Conservation (phyloP, 2,888 invertebrate genomes). For the Macaria notata region DNA sequence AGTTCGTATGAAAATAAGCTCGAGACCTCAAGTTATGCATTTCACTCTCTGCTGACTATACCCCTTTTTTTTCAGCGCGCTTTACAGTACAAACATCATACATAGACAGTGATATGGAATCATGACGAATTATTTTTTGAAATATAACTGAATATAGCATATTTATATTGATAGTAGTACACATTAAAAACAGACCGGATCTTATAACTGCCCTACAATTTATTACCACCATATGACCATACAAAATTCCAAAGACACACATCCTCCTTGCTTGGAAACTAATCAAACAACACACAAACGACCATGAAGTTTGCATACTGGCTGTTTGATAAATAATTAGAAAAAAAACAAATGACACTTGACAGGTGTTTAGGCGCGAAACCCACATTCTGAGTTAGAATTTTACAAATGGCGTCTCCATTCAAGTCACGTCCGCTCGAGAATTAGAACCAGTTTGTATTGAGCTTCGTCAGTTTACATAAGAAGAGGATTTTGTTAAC, state of each 20-base stretch:
- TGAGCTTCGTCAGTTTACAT: conserved; percentile 40
- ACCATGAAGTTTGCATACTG: conserved; percentile 26
- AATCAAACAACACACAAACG: conserved; percentile 3
- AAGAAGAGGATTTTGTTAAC: conserved; percentile 23
- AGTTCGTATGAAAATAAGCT: no score
- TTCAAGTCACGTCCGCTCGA: conserved; percentile 59
- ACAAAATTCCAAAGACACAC: background rate
- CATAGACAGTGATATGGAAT: no score
- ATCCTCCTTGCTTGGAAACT: conserved; percentile 24
- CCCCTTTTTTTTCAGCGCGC: no score
- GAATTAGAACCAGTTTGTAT: conserved; percentile 40
- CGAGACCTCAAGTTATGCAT: no score
- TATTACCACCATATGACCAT: no score
- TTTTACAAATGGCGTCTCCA: conserved; percentile 42
- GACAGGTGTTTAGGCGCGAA: conserved; percentile 64
- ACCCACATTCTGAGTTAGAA: conserved; percentile 65
- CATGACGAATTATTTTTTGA: no score
- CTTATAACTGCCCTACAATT: no score
- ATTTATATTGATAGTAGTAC: no score
- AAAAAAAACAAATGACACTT: conserved; percentile 48
- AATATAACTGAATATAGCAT: no score
- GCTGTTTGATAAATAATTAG: conserved; percentile 40
- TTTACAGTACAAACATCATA: no score
- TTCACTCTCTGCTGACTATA: no score
- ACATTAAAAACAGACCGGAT: no score